phyloP scores from a whole-genome alignment of 2,888 invertebrate genomes.

The Plagodis pulveraria region DNA sequence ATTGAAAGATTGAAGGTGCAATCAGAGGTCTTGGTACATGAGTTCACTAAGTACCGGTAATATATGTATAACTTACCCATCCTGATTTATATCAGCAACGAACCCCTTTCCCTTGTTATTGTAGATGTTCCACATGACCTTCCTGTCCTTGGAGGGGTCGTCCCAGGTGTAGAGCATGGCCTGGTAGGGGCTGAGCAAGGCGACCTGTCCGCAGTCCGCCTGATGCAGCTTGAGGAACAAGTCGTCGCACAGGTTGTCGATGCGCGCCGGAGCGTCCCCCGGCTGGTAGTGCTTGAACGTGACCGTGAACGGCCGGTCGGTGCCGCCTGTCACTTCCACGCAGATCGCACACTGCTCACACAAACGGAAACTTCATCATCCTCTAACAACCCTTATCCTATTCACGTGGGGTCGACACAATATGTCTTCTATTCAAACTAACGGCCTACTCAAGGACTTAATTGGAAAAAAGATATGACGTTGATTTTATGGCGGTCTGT shows the following conservation, averaged over 20 bases:
- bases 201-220: slow-evolving; percentile 78
- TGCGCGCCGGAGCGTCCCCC: slow-evolving; percentile 92
- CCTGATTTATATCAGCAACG: slow-evolving; percentile 89
- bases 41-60: not conserved
- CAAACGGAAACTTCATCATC: too few species aligned
- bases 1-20: too few species aligned
- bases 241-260: slow-evolving; percentile 94
- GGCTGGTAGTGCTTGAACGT: slow-evolving; percentile 89
- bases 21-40: too few species aligned
- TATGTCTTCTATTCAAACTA: too few species aligned
- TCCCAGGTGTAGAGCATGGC: slow-evolving; percentile 94
- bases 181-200: slow-evolving; percentile 89
- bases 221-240: slow-evolving; percentile 92
- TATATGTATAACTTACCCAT: slow-evolving; percentile 73
- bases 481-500: too few species aligned
- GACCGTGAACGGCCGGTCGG: slow-evolving; percentile 89
- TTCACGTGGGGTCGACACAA: too few species aligned
- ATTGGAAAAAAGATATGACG: too few species aligned
- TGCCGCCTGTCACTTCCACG: slow-evolving; percentile 90
- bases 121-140: slow-evolving; percentile 92
- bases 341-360: slow-evolving; percentile 85
- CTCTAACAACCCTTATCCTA: too few species aligned
- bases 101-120: slow-evolving; percentile 91
- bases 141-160: slow-evolving; percentile 90
- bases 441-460: too few species aligned